Percentiles rank a stretch among this genome's conserved stretches.
phyloP scores from a whole-genome alignment of 1,140 invertebrate genomes.

The Orius insidiosus region DNA sequence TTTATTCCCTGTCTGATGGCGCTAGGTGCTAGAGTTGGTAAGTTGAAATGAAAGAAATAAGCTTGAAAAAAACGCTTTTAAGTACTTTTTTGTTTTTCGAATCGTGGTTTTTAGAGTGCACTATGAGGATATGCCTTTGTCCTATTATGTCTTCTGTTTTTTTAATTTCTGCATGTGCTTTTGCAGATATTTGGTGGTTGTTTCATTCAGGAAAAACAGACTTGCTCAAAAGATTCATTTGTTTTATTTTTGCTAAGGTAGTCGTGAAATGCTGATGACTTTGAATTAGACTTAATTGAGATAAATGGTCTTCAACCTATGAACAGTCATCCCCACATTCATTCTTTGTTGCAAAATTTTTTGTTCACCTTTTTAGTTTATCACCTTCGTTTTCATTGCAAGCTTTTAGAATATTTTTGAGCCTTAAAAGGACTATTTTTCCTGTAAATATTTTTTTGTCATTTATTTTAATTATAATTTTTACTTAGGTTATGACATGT shows the following conservation, averaged over 20 bases:
- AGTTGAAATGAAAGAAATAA: slow-evolving; percentile 13
- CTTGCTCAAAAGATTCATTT: too few species aligned
- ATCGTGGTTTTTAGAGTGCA: neutral
- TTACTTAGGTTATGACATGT: slow-evolving; percentile 94
- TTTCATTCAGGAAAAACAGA: too few species aligned
- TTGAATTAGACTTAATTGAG: too few species aligned
- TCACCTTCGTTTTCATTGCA: slow-evolving; percentile 3
- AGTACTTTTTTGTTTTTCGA: slow-evolving; percentile 3
- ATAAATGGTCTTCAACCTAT: too few species aligned
- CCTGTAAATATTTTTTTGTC: slow-evolving; percentile 15
- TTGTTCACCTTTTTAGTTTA: slow-evolving; percentile 9
- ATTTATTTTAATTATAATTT: slow-evolving; percentile 1
- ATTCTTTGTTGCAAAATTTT: slow-evolving; percentile 7
- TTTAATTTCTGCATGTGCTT: too few species aligned
- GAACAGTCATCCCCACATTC: too few species aligned
- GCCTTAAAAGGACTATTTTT: neutral
- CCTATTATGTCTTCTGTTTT: neutral
- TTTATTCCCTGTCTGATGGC: slow-evolving; percentile 7
- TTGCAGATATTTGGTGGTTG: too few species aligned
- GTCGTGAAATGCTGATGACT: too few species aligned
- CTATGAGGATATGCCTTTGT: neutral
- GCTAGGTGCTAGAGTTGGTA: slow-evolving; percentile 24
- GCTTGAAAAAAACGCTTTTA: neutral
- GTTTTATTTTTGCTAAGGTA: too few species aligned
- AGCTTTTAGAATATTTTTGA: slow-evolving; percentile 1